Base-by-base conservation (phyloP, 2,113 vertebrate genomes). In the Pavo muticus region DNA sequence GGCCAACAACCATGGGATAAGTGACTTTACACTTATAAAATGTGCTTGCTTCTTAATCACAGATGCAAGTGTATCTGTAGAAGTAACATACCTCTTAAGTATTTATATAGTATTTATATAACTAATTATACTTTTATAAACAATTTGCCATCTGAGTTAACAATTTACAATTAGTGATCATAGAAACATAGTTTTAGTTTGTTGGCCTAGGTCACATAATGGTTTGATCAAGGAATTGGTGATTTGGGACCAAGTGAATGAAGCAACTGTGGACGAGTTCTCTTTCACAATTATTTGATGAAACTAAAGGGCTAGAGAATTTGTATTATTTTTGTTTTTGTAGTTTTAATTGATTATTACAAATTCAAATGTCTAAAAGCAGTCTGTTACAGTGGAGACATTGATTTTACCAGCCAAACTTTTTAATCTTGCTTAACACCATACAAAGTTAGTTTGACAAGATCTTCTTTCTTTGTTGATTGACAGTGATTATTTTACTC, bases 221-320 rank as follows among this genome's bases (percentile, higher is more conserved):
- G 9, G 10, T 29, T 30, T 4, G 10, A 24, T 19, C 0, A 0
- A 9, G 35, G 8, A 48, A 64, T 24, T 44, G 20, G 11, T 10
- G 23, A 4, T 59, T 52, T 63, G 59, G 15, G 44, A 68, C 15
- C 10, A 80, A 87, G 61, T 23, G 4, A 48, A 63, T 5, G 2
- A 29, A 67, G 5, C 2, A 29, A 8, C 11, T 74, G 0, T 11
- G 29, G 16, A 56, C 15, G 24, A 81, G 20, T 65, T 6, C 4
- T 20, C 15, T 78, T 88, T 42, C 45, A 42, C 2, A 29, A 1
- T 85, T 14, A 2, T 6, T 4, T 40, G 70, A 30, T 13, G 18
- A 63, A 74, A 63, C 50, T 2, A 24, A 10, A 78, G 4, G 4
- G 1, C 2, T 40, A 80, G 57, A 29, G 1, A 21, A 21, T 40